phyloP scores from a whole-genome alignment of 1,140 invertebrate species.

The Parapsyche elsis region DNA sequence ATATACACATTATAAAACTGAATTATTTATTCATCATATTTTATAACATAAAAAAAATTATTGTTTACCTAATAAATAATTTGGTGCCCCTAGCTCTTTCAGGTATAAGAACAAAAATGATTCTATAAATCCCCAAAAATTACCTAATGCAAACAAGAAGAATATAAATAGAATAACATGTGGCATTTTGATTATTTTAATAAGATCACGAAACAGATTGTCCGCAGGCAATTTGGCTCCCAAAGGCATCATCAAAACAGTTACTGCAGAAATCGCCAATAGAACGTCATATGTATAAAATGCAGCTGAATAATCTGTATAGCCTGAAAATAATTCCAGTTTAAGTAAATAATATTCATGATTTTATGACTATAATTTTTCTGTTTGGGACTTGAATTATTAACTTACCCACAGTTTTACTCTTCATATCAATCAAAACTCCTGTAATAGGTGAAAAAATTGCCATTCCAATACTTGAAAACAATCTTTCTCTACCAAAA shows the following conservation, averaged over 20 bases:
- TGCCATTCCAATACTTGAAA: constrained; percentile 82
- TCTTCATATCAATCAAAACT: constrained; percentile 77
- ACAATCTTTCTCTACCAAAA: constrained; percentile 82
- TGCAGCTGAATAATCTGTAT: constrained; percentile 81
- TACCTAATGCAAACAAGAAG: constrained; percentile 80
- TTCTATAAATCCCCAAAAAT: constrained; percentile 87
- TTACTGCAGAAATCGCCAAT: constrained; percentile 74
- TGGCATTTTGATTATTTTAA: constrained; percentile 78
- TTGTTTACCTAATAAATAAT: constrained; percentile 80
- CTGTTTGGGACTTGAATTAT: background rate
- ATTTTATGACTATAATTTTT: background rate
- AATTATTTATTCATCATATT: background rate
- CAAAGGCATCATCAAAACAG: constrained; percentile 77
- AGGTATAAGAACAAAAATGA: constrained; percentile 87
- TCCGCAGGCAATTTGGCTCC: constrained; percentile 78
- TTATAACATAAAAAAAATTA: background rate
- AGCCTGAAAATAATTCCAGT: constrained; percentile 65
- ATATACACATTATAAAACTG: background rate
- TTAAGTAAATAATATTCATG: background rate
- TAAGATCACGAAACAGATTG: constrained; percentile 75
- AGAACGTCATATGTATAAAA: constrained; percentile 81
- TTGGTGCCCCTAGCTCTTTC: constrained; percentile 81
- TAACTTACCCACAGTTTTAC: constrained; percentile 67
- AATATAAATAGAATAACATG: constrained; percentile 80
- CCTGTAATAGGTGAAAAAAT: constrained; percentile 85